Evolutionary conservation across 2,797 vertebrate genomes (phyloP).

Genomic region (Rachycentron canadum): DNA sequence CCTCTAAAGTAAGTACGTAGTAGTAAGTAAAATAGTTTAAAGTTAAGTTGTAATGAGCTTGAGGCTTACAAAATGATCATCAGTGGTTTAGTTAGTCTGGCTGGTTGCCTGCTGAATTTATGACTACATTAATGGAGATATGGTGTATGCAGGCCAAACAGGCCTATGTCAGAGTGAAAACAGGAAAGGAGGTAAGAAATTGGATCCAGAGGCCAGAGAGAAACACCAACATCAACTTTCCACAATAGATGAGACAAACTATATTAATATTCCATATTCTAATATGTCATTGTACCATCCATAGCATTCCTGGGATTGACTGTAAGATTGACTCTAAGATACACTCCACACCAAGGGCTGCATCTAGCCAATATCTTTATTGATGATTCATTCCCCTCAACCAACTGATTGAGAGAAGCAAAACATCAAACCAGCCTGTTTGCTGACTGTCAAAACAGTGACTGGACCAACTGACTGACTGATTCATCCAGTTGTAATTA

Average conservation of each 20-base stretch:
- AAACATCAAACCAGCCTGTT: neutral
- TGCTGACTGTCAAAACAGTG: neutral
- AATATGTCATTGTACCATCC: neutral
- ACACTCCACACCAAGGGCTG: neutral
- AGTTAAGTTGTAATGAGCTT: neutral
- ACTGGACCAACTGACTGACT: neutral
- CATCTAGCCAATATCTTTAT: neutral
- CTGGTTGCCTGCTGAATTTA: neutral
- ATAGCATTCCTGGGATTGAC: too few relatives aligned
- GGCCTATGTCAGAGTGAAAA: neutral
- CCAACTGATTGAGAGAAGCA: neutral
- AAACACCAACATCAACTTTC: neutral
- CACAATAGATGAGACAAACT: neutral
- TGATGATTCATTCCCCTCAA: neutral
- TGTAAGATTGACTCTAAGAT: neutral
- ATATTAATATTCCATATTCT: neutral
- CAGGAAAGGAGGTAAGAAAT: too few relatives aligned
- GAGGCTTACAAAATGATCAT: neutral
- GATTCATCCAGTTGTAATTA: neutral
- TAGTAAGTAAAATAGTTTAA: too few relatives aligned
- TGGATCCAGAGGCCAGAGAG: neutral
- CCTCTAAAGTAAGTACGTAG: too few relatives aligned
- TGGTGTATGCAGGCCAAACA: neutral
- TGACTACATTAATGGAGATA: neutral
- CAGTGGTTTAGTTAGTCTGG: neutral